Conservation (phyloP, 1,140 invertebrate genomes). For the Phthorimaea operculella region DNA sequence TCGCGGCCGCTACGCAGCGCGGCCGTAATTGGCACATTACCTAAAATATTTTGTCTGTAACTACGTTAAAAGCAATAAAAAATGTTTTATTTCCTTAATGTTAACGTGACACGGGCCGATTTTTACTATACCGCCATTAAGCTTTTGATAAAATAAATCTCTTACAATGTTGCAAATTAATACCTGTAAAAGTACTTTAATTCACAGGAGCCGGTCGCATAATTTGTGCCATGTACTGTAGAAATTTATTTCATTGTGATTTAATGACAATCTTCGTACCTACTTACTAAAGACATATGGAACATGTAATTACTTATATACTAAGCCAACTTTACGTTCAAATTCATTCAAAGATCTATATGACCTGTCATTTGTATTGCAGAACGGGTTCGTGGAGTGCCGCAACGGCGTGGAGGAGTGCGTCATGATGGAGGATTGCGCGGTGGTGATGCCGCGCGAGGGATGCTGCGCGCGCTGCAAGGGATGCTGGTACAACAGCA, state of each 20-base stretch:
- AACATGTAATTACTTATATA: no score
- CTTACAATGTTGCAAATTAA: no score
- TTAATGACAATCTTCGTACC: no score
- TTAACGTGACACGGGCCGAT: not conserved
- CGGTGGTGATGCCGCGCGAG: constrained; percentile 53
- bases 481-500: constrained; percentile 80
- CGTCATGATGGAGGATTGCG: constrained; percentile 51
- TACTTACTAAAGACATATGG: no score
- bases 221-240: no score
- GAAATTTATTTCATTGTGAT: no score
- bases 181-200: no score
- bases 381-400: constrained; percentile 63
- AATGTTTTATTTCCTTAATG: constrained; percentile 3
- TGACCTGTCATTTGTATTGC: not conserved
- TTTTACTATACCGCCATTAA: constrained; percentile 1
- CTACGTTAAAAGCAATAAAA: constrained; percentile 1
- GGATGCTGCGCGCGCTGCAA: constrained; percentile 59
- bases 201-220: no score
- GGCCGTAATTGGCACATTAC: constrained; percentile 4
- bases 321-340: no score
- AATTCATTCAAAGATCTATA: not conserved
- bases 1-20: not conserved
- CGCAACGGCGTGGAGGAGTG: constrained; percentile 49
- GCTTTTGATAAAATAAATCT: not conserved
- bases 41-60: constrained; percentile 5